Percentiles rank a stretch among this genome's conserved stretches.
These are phyloP conservation scores for Gracilinanus agilis DNA, from an alignment of 2,113 vertebrate genomes.

Conservation along the genomic window DNA sequence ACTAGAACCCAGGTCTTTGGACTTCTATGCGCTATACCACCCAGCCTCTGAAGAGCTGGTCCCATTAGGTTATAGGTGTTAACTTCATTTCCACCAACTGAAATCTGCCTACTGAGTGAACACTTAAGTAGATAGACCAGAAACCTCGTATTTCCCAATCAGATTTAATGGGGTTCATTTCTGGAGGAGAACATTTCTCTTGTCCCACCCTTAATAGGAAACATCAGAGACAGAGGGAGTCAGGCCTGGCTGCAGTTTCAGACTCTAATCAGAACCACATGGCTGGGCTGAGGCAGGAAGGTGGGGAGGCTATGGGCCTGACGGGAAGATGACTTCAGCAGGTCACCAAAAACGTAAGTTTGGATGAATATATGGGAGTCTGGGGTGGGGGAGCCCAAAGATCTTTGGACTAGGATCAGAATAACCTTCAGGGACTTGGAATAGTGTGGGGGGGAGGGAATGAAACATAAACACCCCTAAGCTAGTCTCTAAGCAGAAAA, in stretches of 20 bases:
- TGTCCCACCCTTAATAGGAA: conserved; percentile 7
- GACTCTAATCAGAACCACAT: background rate
- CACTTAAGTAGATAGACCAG: background rate
- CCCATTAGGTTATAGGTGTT: background rate
- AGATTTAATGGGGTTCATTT: background rate
- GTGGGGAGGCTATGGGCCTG: background rate
- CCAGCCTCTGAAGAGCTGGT: background rate
- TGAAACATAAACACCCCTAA: background rate
- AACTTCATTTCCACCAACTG: background rate
- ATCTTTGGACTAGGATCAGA: background rate
- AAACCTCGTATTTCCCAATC: background rate
- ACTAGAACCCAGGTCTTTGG: background rate
- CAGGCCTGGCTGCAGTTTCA: background rate
- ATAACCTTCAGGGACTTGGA: background rate
- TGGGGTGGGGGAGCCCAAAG: background rate
- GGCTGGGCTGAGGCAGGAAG: conserved; percentile 1
- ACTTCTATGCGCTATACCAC: background rate
- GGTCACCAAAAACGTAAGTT: background rate
- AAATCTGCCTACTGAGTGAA: background rate
- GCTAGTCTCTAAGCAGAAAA: background rate
- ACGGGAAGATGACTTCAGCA: background rate
- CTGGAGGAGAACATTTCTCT: background rate
- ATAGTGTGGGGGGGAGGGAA: background rate
- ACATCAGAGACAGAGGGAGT: conserved; percentile 7
- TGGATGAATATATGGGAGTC: background rate